Conservation (phyloP, 2,113 vertebrate genomes). For the Thamnophis sirtalis region DNA sequence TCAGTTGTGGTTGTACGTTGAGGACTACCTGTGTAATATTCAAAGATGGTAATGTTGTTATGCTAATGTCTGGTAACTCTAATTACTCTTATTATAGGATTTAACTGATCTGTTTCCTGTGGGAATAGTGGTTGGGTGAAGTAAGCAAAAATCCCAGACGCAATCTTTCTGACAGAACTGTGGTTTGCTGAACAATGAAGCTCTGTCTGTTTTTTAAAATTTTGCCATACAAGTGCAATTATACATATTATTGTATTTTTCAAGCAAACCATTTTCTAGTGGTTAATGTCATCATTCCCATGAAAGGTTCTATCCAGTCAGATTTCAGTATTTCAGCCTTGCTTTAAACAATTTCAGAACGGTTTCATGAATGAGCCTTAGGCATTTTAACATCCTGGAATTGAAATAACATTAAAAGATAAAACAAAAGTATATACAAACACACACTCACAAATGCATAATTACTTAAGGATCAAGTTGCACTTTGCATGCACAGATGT, state of each 20-base stretch:
- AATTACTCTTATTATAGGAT: conserved; percentile 58
- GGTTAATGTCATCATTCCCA: not conserved
- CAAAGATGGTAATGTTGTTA: conserved; percentile 40
- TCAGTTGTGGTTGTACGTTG: not conserved
- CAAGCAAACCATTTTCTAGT: conserved; percentile 14
- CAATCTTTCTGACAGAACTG: conserved; percentile 26
- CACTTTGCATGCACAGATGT: not conserved
- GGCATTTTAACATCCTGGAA: not conserved
- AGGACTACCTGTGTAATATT: not conserved
- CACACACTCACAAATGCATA: not conserved
- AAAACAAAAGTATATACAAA: not conserved
- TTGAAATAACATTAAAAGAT: conserved; percentile 25
- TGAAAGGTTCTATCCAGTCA: not conserved
- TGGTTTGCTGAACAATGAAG: conserved; percentile 24
- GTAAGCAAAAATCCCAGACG: conserved; percentile 31
- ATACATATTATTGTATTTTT: conserved; percentile 35
- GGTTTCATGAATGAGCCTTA: not conserved
- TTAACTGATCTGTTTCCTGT: conserved; percentile 54
- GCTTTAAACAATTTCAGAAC: not conserved
- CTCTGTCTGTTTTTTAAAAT: conserved; percentile 23
- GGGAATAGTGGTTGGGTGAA: conserved; percentile 36
- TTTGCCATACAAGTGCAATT: conserved; percentile 16
- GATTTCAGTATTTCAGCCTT: not conserved
- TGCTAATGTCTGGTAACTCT: conserved; percentile 17
- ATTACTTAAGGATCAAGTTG: not conserved